phyloP scores from a whole-genome alignment of 2,888 invertebrate species.

The Folsomia candida region DNA sequence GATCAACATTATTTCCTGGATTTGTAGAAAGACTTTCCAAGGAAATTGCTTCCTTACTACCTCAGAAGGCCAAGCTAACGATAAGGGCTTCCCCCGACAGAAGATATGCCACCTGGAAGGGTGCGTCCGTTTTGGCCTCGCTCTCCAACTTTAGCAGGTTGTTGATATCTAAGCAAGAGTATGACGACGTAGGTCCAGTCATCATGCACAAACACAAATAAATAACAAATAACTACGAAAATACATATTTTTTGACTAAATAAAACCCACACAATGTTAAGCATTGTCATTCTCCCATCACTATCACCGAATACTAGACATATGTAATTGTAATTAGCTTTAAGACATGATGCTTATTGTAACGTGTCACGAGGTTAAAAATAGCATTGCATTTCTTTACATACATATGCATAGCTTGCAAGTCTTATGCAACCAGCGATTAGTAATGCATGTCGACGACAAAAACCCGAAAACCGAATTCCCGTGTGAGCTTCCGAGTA shows the following conservation, averaged over 20 bases:
- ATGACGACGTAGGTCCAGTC: constrained; percentile 22
- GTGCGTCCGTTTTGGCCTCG: constrained; percentile 33
- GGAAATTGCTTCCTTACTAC: constrained; percentile 26
- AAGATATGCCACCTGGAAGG: constrained; percentile 28
- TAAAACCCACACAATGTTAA: not conserved
- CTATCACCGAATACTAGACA: not conserved
- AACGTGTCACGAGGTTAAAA: not conserved
- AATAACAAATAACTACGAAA: not conserved
- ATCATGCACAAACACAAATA: constrained; percentile 12
- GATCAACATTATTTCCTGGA: constrained; percentile 32
- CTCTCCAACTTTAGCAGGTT: constrained; percentile 26
- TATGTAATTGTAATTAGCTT: not conserved
- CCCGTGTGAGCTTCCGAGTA: not conserved
- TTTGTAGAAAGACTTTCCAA: constrained; percentile 27
- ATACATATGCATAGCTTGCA: not conserved
- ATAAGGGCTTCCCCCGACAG: constrained; percentile 22
- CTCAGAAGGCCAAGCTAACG: constrained; percentile 23
- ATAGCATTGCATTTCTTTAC: not conserved
- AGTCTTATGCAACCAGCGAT: no score
- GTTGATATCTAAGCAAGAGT: constrained; percentile 29
- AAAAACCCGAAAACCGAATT: not conserved
- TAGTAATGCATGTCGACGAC: no score
- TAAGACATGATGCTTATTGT: no score
- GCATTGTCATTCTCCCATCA: not conserved
- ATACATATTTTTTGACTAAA: not conserved